Evolutionary conservation across 1,140 invertebrate genomes (phyloP).

Genomic region (Aphaenogaster rudis): DNA sequence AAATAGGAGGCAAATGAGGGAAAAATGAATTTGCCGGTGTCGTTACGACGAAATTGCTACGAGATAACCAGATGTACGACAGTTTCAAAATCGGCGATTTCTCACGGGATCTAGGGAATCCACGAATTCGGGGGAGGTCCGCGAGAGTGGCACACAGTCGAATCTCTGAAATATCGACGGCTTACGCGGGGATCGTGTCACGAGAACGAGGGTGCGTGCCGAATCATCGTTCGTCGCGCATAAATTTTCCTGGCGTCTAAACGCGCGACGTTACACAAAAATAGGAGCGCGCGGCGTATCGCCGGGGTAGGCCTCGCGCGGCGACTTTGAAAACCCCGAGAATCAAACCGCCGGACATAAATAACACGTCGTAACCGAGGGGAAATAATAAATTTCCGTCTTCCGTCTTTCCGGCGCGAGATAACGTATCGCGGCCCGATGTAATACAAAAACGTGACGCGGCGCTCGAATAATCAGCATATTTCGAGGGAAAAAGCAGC

Average conservation of each 20-base stretch:
- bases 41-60: conserved; percentile 17
- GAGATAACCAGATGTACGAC: conserved; percentile 49
- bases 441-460: conserved; percentile 68
- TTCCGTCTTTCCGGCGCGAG: conserved; percentile 30
- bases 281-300: conserved; percentile 38
- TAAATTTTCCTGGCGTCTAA: conserved; percentile 51
- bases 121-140: neutral
- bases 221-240: conserved; percentile 35
- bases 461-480: conserved; percentile 50
- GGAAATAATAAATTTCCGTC: conserved; percentile 61
- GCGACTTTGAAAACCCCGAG: conserved; percentile 26
- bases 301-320: neutral
- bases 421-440: conserved; percentile 31
- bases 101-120: conserved; percentile 31
- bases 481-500: conserved; percentile 40
- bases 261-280: conserved; percentile 35
- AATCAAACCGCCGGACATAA: conserved; percentile 51
- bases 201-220: conserved; percentile 26
- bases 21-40: conserved; percentile 34
- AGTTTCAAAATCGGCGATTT: conserved; percentile 54
- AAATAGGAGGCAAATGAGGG: neutral
- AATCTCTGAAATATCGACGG: conserved; percentile 64
- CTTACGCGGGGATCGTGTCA: conserved; percentile 32
- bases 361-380: conserved; percentile 50
- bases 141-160: neutral